Conservation (phyloP, 2,113 vertebrate genomes). For the Piliocolobus tephrosceles region DNA sequence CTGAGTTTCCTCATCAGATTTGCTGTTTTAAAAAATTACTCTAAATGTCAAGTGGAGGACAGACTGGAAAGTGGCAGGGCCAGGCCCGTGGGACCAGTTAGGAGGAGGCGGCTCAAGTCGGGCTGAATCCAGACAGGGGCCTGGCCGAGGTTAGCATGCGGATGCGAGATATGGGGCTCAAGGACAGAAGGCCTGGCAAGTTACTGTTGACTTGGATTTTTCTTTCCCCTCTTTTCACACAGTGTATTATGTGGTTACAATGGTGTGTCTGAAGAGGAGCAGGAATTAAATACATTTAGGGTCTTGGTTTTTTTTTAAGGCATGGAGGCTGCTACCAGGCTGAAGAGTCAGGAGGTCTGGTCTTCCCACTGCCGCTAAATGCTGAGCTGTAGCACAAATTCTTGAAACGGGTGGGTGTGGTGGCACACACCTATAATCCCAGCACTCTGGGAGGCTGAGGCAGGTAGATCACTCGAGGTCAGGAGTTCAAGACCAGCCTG, state of each 20-base stretch:
- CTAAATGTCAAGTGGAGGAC: neutral
- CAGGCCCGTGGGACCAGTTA: neutral
- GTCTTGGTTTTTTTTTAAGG: no score
- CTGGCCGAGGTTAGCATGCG: accelerated
- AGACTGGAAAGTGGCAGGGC: accelerated
- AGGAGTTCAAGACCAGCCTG: no score
- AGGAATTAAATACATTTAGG: neutral
- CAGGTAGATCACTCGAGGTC: no score
- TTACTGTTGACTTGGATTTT: neutral
- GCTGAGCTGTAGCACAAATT: neutral
- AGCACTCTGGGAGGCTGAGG: no score
- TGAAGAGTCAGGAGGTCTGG: neutral
- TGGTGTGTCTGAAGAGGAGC: neutral
- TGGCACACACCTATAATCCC: no score
- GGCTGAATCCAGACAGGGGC: neutral
- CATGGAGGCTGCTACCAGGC: no score
- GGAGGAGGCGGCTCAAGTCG: neutral
- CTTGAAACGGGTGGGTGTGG: no score
- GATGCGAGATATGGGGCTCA: accelerated
- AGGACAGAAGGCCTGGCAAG: neutral
- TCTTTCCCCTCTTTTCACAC: neutral
- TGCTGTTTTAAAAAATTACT: neutral
- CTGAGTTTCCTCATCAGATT: neutral
- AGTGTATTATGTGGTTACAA: neutral
- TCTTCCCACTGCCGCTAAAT: neutral